A percentile compares a stretch with the other conserved stretches of the same genome.
Conservation (phyloP, 2,113 vertebrate genomes). For the Regulus satrapa region DNA sequence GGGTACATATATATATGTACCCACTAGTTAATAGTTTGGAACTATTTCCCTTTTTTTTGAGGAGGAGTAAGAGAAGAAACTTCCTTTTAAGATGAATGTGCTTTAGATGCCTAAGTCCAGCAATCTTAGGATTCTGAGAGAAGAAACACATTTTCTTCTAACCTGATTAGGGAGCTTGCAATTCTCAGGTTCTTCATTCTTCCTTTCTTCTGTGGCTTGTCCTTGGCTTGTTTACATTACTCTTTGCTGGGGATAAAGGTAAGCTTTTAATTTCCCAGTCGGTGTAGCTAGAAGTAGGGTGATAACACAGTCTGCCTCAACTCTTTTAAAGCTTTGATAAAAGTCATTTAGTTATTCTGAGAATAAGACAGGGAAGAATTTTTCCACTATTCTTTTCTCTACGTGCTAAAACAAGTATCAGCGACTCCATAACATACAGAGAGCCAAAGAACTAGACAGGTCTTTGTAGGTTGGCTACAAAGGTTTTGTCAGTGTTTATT, state of each 20-base stretch:
- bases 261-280: background rate
- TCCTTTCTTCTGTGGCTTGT: background rate
- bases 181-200: background rate
- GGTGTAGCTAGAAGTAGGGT: background rate
- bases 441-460: background rate
- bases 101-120: background rate
- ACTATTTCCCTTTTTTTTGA: background rate
- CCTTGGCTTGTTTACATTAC: background rate
- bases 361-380: background rate
- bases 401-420: background rate
- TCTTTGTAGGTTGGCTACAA: background rate
- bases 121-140: background rate
- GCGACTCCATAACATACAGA: background rate
- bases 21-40: background rate
- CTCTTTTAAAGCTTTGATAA: background rate
- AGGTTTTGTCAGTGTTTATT: background rate
- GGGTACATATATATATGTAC: background rate
- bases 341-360: background rate
- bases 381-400: background rate
- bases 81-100: background rate
- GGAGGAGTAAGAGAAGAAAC: background rate
- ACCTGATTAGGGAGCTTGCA: background rate
- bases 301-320: background rate
- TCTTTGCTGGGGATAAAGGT: background rate
- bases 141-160: background rate